These are phyloP conservation scores for Nematopogon swammerdamellus DNA, from an alignment of 2,888 invertebrate species.

Conservation along the genomic window DNA sequence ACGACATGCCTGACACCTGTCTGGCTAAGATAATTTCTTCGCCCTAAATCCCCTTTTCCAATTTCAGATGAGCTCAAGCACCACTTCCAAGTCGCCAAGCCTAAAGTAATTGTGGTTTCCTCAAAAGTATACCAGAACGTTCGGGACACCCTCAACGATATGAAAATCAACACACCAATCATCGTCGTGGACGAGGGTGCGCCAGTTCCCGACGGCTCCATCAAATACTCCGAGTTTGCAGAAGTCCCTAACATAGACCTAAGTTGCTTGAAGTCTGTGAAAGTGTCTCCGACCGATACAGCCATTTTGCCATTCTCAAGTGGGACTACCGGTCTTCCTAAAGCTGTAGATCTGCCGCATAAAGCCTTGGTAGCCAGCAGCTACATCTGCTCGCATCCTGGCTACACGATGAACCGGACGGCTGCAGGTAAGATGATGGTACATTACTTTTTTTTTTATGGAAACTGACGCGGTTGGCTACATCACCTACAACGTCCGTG, in stretches of 20 bases:
- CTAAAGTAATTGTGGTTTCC: constrained; percentile 63
- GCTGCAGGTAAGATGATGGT: neutral
- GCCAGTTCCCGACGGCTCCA: constrained; percentile 50
- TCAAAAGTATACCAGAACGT: constrained; percentile 48
- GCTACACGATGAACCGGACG: neutral
- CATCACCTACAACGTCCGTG: too few relatives aligned
- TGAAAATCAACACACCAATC: constrained; percentile 47
- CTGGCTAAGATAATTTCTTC: too few relatives aligned
- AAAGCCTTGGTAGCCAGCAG: constrained; percentile 50
- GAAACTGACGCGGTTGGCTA: too few relatives aligned
- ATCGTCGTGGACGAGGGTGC: constrained; percentile 38
- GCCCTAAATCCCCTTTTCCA: too few relatives aligned
- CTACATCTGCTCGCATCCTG: constrained; percentile 13
- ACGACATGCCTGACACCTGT: too few relatives aligned
- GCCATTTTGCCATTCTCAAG: constrained; percentile 79
- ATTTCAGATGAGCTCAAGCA: constrained; percentile 66
- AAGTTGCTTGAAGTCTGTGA: constrained; percentile 39
- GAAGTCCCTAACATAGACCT: constrained; percentile 51
- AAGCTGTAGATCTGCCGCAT: constrained; percentile 69
- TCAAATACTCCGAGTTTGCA: constrained; percentile 62
- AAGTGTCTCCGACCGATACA: constrained; percentile 52
- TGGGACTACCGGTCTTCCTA: constrained; percentile 81
- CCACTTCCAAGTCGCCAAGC: constrained; percentile 58
- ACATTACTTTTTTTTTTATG: too few relatives aligned
- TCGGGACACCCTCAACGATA: constrained; percentile 36